phyloP scores from a whole-genome alignment of 2,113 vertebrate genomes.

The Lampris incognitus region DNA sequence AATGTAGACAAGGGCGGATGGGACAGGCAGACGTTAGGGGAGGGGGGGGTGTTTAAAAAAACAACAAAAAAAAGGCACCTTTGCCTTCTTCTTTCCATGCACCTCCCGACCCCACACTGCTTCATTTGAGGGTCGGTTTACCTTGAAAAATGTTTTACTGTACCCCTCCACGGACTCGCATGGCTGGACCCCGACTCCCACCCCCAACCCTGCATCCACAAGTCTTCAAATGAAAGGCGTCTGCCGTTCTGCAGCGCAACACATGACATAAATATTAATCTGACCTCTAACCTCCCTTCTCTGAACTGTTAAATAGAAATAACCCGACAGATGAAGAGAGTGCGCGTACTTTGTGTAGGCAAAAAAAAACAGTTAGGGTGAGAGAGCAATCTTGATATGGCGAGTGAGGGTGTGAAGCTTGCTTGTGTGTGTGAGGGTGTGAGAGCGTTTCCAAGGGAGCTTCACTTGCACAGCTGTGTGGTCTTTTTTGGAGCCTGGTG shows the following conservation, averaged over 20 bases:
- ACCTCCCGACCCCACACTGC: slow-evolving; percentile 64
- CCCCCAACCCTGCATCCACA: slow-evolving; percentile 29
- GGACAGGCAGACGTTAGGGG: slow-evolving; percentile 33
- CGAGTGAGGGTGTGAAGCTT: slow-evolving; percentile 11
- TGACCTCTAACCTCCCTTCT: slow-evolving; percentile 75
- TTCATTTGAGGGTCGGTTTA: slow-evolving; percentile 77
- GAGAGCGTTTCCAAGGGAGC: slow-evolving; percentile 30
- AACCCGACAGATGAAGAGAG: slow-evolving; percentile 42
- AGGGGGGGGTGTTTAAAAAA: background rate
- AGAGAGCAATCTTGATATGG: background rate
- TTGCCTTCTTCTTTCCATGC: slow-evolving; percentile 40
- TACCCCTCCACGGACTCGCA: slow-evolving; percentile 60
- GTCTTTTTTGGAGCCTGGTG: slow-evolving; percentile 47
- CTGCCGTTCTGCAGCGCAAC: slow-evolving; percentile 74
- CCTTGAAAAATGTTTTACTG: slow-evolving; percentile 67
- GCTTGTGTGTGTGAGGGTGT: slow-evolving; percentile 23
- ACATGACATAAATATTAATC: slow-evolving; percentile 84
- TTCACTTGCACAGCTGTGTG: slow-evolving; percentile 53
- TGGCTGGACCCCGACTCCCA: slow-evolving; percentile 44
- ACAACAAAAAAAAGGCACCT: slow-evolving; percentile 40
- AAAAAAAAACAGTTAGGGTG: slow-evolving; percentile 5
- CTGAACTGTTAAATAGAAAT: slow-evolving; percentile 64
- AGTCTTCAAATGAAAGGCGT: slow-evolving; percentile 77
- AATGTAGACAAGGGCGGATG: slow-evolving; percentile 62
- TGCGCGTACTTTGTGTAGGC: background rate